Evolutionary conservation across 2,797 vertebrate species (phyloP), one percentile per base, ranked within the genome.

Genomic region (Tauraco hartlaubi): DNA sequence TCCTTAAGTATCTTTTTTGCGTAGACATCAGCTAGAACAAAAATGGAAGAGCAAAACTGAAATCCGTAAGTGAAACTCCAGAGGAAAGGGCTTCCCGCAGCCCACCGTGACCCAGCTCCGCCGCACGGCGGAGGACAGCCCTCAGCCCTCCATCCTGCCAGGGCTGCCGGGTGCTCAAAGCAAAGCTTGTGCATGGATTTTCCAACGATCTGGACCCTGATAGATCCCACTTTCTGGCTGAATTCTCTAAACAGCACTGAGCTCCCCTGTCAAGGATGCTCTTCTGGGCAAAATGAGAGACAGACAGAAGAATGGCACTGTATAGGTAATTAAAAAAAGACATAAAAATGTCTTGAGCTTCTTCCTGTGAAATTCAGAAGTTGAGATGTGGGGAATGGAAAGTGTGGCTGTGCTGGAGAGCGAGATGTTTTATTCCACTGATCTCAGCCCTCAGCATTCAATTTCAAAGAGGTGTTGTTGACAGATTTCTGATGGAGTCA

Each of bases 151-250:
- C 31, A 8, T 29, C 35, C 67, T 55, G 21, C 31, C 35, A 7
- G 17, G 12, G 25, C 58, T 75, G 1, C 11, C 2, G 3, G 19
- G 13, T 46, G 17, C 76, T 83, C 46, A 41, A 9, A 74, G 52
- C 31, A 63, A 33, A 62, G n/a, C 33, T 35, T 25, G 35, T 18
- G 13, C 20, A 0, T 20, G 59, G 39, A 4, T 74, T 90, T 78
- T n/a, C n/a, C 33, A 16, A 18, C 17, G 46, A 29, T 28, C 22
- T 31, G 58, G 39, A 33, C 23, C 3, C 25, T 46, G 33, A 12
- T 6, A 3, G 52, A 33, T 22, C 44, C 48, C 0, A 0, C 55
- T 71, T 33, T 41, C n/a, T 28, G 28, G 9, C 39, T 41, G 6
- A 5, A 35, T 79, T 11, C 11, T 6, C 16, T 64, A 1, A 80